A percentile compares a stretch with the other conserved stretches of the same genome.
These are phyloP conservation scores for Tragelaphus imberbis DNA, from an alignment of 2,113 vertebrate genomes.

Conservation along the genomic window DNA sequence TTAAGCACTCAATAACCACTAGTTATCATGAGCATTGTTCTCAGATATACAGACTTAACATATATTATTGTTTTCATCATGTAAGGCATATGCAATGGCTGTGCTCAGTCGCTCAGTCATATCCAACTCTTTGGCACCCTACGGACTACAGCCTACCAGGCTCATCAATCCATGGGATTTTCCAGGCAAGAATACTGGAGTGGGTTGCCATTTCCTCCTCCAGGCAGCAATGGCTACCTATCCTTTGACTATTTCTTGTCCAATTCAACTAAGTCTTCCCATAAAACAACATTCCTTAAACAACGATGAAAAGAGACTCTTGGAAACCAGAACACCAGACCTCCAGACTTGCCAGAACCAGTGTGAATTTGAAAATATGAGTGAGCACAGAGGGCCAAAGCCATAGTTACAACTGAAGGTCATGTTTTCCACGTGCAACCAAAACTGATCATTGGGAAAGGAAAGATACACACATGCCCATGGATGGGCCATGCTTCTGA, in stretches of 20 bases:
- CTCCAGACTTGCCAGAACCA: neutral
- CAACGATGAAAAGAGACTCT: neutral
- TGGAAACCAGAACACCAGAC: neutral
- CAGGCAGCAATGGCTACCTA: neutral
- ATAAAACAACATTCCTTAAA: neutral
- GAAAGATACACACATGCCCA: neutral
- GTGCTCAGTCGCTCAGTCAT: neutral
- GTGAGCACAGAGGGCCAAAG: neutral
- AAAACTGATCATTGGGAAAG: neutral
- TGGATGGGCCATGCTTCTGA: neutral
- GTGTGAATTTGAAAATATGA: neutral
- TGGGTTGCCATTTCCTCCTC: neutral
- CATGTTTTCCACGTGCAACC: neutral
- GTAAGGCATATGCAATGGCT: neutral
- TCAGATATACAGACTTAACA: neutral
- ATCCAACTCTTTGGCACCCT: neutral
- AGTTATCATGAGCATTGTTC: neutral
- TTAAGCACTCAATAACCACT: neutral
- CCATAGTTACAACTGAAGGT: neutral
- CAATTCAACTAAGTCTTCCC: neutral
- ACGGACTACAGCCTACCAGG: neutral
- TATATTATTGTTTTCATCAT: neutral
- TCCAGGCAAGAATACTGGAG: neutral
- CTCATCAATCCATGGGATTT: neutral
- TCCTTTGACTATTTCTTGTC: neutral